Evolutionary conservation across 1,140 invertebrate genomes (phyloP).

Genomic region (Aphidius ervi): DNA sequence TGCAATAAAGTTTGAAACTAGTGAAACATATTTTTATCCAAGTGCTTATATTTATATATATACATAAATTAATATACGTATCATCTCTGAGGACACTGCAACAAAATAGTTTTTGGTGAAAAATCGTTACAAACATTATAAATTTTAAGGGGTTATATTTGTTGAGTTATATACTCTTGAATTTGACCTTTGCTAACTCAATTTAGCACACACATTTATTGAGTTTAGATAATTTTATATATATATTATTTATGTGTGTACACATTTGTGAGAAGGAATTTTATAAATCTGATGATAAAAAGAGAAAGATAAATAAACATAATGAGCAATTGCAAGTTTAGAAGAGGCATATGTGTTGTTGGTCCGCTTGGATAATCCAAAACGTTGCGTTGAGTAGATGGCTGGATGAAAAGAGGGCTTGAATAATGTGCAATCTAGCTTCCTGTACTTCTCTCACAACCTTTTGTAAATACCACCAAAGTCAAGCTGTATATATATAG

Average conservation of each 20-base stretch:
- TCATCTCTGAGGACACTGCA: too few relatives aligned
- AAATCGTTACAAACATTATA: too few relatives aligned
- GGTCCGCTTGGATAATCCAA: conserved; percentile 19
- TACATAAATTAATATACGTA: background rate
- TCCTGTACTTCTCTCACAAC: background rate
- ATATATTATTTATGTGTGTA: background rate
- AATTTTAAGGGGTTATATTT: too few relatives aligned
- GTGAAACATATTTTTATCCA: background rate
- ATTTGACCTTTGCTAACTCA: too few relatives aligned
- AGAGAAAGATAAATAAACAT: background rate
- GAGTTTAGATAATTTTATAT: background rate
- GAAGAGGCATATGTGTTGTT: background rate
- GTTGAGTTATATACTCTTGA: too few relatives aligned
- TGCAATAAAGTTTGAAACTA: background rate
- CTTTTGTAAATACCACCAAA: background rate
- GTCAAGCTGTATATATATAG: conserved; percentile 4
- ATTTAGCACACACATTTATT: too few relatives aligned
- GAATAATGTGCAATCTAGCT: background rate
- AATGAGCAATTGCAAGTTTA: background rate
- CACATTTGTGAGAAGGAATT: too few relatives aligned
- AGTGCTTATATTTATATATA: background rate
- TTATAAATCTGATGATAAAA: too few relatives aligned
- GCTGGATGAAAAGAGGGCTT: background rate
- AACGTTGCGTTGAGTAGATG: conserved; percentile 7
- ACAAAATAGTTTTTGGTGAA: too few relatives aligned